Evolutionary conservation across 2,113 vertebrate species (phyloP), one percentile per base, ranked within the genome.

Genomic region (Triplophysa rosa): DNA sequence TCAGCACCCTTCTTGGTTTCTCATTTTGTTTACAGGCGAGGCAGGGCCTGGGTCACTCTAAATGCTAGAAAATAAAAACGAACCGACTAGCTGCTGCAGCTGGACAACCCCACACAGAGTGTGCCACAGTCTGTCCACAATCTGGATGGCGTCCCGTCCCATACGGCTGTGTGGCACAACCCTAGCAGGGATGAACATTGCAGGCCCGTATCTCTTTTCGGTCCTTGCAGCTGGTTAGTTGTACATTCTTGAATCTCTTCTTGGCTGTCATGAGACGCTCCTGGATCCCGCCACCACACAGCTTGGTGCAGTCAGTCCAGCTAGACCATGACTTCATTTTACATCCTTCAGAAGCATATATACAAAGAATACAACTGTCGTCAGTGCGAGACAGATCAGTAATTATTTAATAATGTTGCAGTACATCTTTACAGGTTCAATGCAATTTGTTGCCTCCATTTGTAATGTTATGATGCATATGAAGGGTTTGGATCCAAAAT

Each of bases 181-280:
- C 89, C 89, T 98, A 99, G 93, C 98, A 99, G 58, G 96, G 95
- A 72, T 99, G 96, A 84, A 99, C 97, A 0, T 96, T 98, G 84
- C 98, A 99, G 1, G 98, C 98, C 72, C 97, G 93, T 84, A 99
- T 95, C 92, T 99, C 97, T 89, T 98, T 99, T 90, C 97, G 96
- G 93, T 99, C 97, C 88, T 97, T 98, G 91, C 98, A 99, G 87
- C 97, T 98, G 83, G 95, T 94, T 65, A 97, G 92, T 90, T 97
- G 96, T 80, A 94, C 89, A 54, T 92, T 95, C 92, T 95, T 98
- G 89, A 95, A 95, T 84, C 94, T 95, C 91, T 95, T 98, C 94
- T 98, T 99, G 17, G 96, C 96, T 0, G 94, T 95, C 96, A 99
- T 98, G 85, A 96, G 95, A 52, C 97, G 93, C 75, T 99, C 97